Conservation (phyloP, 1,140 invertebrate species). For the Portunus trituberculatus region DNA sequence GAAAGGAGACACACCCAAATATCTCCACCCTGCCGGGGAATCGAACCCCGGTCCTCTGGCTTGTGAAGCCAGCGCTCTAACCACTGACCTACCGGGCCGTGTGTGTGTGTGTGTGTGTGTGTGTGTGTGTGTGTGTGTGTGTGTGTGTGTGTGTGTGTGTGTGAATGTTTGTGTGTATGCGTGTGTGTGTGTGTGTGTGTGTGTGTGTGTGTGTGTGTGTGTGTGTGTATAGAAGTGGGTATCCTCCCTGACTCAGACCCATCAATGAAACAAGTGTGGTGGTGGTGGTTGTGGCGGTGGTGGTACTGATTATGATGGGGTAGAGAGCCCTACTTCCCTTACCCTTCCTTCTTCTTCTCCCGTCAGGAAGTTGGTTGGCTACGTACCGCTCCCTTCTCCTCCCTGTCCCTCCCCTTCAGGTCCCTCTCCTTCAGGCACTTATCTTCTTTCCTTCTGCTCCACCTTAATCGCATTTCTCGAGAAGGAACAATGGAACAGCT, state of each 20-base stretch:
- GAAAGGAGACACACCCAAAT: too few species aligned
- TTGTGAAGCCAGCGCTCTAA: too few species aligned
- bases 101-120: constrained; percentile 45
- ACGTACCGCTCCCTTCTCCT: too few species aligned
- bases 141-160: constrained; percentile 36
- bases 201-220: constrained; percentile 17
- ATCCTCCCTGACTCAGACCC: background rate
- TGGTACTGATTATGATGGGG: too few species aligned
- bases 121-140: constrained; percentile 27
- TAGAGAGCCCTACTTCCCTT: background rate
- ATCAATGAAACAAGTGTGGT: too few species aligned
- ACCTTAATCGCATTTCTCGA: background rate
- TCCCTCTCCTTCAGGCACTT: background rate
- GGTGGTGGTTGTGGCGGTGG: too few species aligned
- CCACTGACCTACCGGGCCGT: too few species aligned
- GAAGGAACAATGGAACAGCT: background rate
- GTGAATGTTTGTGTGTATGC: constrained; percentile 33
- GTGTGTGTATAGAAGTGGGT: constrained; percentile 26
- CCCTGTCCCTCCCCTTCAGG: background rate
- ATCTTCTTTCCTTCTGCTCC: background rate
- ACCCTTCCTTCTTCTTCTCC: too few species aligned
- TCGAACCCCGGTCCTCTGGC: too few species aligned
- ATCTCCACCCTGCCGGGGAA: too few species aligned
- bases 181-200: constrained; percentile 46
- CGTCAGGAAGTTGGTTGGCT: background rate